Conservation (phyloP, 2,888 invertebrate species). For the Mylabris sibirica region DNA sequence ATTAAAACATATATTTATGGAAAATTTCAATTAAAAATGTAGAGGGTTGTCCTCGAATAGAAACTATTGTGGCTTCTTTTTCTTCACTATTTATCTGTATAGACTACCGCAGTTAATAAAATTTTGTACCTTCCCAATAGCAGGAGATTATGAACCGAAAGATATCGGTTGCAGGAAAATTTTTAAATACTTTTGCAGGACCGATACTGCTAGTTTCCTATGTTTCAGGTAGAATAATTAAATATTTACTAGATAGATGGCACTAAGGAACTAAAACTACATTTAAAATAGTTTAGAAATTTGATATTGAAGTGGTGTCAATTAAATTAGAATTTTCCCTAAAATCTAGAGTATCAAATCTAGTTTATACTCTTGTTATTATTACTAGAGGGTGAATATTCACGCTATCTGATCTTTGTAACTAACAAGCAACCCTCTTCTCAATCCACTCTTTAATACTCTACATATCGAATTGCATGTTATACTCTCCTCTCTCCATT, state of each 20-base stretch:
- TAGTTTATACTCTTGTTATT: background rate
- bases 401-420: background rate
- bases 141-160: constrained; percentile 21
- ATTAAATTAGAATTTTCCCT: background rate
- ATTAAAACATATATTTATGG: background rate
- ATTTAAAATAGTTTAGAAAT: no score
- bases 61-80: constrained; percentile 30
- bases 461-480: background rate
- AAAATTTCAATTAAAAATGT: background rate
- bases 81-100: constrained; percentile 22
- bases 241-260: background rate
- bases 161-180: constrained; percentile 10
- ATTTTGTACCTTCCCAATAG: constrained; percentile 35
- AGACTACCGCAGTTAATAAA: constrained; percentile 37
- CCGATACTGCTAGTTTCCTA: background rate
- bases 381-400: constrained; percentile 1
- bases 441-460: background rate
- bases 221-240: background rate
- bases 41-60: background rate
- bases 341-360: background rate
- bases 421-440: background rate
- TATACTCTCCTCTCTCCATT: background rate
- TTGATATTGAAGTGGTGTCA: background rate
- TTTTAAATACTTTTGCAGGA: background rate
- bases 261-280: background rate